phyloP scores from a whole-genome alignment of 2,888 invertebrate species.

The Oasisia sp. region DNA sequence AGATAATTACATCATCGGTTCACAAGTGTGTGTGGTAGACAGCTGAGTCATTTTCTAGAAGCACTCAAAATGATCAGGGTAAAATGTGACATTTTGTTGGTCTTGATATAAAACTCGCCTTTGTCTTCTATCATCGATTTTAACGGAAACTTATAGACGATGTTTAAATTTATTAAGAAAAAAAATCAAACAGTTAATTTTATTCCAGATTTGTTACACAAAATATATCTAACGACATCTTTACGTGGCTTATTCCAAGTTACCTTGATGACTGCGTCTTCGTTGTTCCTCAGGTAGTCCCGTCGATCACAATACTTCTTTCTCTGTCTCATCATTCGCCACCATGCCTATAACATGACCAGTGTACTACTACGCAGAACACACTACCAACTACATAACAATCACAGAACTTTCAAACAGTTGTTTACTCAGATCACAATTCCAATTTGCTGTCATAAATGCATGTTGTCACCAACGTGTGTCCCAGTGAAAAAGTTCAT shows the following conservation, averaged over 20 bases:
- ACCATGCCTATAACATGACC: constrained; percentile 73
- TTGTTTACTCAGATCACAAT: neutral
- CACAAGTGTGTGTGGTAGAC: neutral
- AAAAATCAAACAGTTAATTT: too few species aligned
- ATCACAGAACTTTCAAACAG: neutral
- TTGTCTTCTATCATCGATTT: too few species aligned
- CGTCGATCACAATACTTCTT: constrained; percentile 50
- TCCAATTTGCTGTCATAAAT: too few species aligned
- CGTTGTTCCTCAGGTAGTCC: constrained; percentile 50
- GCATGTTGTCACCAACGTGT: too few species aligned
- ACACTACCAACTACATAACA: neutral
- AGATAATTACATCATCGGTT: neutral
- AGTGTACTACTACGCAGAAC: constrained; percentile 40
- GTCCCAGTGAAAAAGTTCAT: neutral
- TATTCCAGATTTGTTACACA: too few species aligned
- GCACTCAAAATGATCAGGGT: neutral
- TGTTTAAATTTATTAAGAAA: too few species aligned
- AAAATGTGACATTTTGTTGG: too few species aligned
- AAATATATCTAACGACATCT: too few species aligned
- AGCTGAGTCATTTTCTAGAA: neutral
- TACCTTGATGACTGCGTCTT: constrained; percentile 54
- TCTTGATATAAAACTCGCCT: too few species aligned
- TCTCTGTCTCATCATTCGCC: constrained; percentile 70
- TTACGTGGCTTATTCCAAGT: neutral
- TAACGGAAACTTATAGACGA: too few species aligned